Conservation (phyloP, 2,888 invertebrate species). For the Ennomos erosarius region DNA sequence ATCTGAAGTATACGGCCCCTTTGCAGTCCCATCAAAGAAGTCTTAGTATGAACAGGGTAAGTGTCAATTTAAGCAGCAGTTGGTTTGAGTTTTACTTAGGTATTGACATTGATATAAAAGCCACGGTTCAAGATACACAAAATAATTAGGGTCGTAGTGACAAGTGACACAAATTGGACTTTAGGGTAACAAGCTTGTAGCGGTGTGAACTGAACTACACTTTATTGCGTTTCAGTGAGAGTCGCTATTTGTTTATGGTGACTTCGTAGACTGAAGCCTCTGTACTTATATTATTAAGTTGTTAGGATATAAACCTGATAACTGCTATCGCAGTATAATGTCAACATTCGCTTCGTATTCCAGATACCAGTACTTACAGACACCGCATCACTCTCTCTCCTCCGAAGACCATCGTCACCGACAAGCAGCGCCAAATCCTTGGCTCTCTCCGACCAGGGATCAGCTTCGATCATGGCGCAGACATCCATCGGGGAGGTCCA, state of each 20-base stretch:
- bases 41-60: slow-evolving; percentile 81
- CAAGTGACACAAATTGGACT: no score
- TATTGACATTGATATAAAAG: no score
- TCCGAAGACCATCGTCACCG: slow-evolving; percentile 70
- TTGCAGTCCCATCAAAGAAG: slow-evolving; percentile 78
- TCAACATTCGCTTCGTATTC: neutral
- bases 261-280: no score
- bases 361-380: slow-evolving; percentile 80
- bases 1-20: slow-evolving; percentile 73
- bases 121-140: no score
- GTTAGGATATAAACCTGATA: no score
- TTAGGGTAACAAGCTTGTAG: no score
- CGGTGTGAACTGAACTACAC: no score
- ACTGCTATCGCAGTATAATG: neutral
- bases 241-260: no score
- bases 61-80: slow-evolving; percentile 25
- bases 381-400: slow-evolving; percentile 60
- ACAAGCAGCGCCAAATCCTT: slow-evolving; percentile 68
- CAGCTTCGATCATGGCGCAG: slow-evolving; percentile 56
- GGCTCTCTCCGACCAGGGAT: slow-evolving; percentile 60
- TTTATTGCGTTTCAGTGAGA: no score
- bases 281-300: no score
- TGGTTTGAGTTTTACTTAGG: no score
- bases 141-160: no score
- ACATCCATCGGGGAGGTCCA: slow-evolving; percentile 67